Conservation (phyloP, 2,113 vertebrate species). For the Trogon melanurus region DNA sequence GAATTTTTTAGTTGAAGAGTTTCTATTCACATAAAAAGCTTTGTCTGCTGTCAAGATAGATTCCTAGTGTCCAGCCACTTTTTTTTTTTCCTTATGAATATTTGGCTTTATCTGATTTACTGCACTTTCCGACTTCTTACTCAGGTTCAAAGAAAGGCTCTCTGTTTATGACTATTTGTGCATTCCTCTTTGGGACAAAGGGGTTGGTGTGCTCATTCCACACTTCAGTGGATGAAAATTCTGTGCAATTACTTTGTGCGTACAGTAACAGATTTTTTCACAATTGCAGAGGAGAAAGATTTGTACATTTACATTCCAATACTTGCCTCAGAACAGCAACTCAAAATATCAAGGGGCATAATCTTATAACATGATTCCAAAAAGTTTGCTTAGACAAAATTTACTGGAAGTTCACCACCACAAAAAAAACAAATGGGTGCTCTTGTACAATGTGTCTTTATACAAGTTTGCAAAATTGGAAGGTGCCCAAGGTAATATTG, state of each 20-base stretch:
- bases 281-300: background rate
- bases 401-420: background rate
- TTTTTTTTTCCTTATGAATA: background rate
- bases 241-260: background rate
- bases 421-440: background rate
- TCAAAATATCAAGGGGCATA: background rate
- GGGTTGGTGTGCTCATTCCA: background rate
- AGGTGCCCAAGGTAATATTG: background rate
- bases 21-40: background rate
- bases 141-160: background rate
- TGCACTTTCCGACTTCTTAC: background rate
- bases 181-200: background rate
- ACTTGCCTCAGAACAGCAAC: background rate
- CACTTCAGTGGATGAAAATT: background rate
- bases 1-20: background rate
- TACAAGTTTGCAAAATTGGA: background rate
- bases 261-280: rapidly evolving
- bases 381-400: background rate
- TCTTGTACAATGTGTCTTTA: background rate
- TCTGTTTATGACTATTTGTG: background rate
- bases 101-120: background rate
- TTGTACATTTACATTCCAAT: background rate
- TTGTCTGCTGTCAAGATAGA: background rate
- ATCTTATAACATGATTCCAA: background rate
- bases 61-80: background rate